phyloP scores from a whole-genome alignment of 2,113 vertebrate species.

The Pitta sordida region DNA sequence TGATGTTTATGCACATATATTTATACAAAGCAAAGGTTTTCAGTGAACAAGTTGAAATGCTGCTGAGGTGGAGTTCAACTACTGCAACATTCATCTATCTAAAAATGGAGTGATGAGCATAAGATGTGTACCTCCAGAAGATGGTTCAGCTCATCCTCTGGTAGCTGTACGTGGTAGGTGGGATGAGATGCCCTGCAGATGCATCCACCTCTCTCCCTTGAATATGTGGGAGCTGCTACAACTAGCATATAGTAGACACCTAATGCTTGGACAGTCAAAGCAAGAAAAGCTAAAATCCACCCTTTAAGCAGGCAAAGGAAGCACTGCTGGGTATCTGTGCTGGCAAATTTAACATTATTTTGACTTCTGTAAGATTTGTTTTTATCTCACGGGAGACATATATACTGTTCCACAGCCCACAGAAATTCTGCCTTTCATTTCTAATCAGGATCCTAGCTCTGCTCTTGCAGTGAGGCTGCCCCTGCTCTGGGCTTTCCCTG shows the following conservation, averaged over 20 bases:
- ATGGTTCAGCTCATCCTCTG: neutral
- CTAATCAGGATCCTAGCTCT: neutral
- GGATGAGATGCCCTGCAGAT: neutral
- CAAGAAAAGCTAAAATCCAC: neutral
- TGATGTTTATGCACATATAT: neutral
- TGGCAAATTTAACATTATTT: neutral
- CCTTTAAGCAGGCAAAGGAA: neutral
- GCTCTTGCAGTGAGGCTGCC: neutral
- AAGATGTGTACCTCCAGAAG: neutral
- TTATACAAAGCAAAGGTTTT: neutral
- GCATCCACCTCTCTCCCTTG: fast-evolving
- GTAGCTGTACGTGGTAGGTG: neutral
- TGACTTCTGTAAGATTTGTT: neutral
- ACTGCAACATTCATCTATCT: neutral
- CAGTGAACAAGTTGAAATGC: neutral
- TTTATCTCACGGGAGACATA: neutral
- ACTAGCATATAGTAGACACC: neutral
- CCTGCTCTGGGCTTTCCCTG: neutral
- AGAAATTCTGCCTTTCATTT: neutral
- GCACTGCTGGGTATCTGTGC: neutral
- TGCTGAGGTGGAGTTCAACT: neutral
- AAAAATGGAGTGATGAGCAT: neutral
- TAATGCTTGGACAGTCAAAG: neutral
- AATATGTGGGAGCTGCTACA: neutral
- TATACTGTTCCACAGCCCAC: neutral